Conservation (phyloP, 2,113 vertebrate genomes). For the Chiloscyllium plagiosum region DNA sequence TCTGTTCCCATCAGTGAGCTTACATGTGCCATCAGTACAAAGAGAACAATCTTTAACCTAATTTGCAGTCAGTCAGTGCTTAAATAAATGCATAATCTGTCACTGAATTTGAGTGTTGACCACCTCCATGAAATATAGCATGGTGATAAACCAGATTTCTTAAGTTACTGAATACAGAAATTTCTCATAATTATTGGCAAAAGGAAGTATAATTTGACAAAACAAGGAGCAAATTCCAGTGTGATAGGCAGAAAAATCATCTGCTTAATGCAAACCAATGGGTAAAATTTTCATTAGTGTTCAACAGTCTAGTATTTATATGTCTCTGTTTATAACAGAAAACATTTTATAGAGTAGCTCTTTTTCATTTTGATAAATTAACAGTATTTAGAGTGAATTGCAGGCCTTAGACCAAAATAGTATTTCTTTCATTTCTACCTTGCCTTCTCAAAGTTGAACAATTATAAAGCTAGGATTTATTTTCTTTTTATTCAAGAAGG, state of each 20-base stretch:
- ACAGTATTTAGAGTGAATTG: background rate
- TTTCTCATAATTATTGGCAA: background rate
- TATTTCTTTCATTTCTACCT: background rate
- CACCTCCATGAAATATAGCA: background rate
- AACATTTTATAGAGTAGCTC: too few relatives aligned
- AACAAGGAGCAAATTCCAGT: background rate
- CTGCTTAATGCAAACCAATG: too few relatives aligned
- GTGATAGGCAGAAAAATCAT: too few relatives aligned
- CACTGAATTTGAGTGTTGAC: background rate
- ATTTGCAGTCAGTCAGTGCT: background rate
- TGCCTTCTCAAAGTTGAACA: background rate
- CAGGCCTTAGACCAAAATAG: background rate
- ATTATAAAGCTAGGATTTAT: background rate
- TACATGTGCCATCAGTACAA: background rate
- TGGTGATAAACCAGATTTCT: background rate
- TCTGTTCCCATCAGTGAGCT: too few relatives aligned
- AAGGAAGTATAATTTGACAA: background rate
- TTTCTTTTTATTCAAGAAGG: background rate
- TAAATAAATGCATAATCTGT: background rate
- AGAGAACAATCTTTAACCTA: background rate
- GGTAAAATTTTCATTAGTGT: too few relatives aligned
- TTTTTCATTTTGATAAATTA: background rate
- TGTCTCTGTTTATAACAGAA: too few relatives aligned
- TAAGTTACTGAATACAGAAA: background rate
- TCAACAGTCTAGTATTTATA: too few relatives aligned